A percentile compares a stretch with the other conserved stretches of the same genome.
phyloP scores from a whole-genome alignment of 2,888 invertebrate species.

The Opisthograptis luteolata region DNA sequence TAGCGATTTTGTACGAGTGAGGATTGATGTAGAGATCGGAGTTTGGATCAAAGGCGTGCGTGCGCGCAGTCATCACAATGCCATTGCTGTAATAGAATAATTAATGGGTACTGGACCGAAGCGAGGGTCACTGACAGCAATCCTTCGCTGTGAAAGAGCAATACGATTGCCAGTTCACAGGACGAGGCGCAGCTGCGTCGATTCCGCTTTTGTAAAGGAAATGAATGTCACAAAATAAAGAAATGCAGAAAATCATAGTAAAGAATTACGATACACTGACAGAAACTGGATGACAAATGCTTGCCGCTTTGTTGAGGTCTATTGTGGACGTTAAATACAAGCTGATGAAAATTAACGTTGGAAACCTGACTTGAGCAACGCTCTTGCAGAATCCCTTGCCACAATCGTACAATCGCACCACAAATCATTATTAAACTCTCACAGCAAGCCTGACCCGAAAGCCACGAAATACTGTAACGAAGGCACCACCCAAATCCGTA shows the following conservation, averaged over 20 bases:
- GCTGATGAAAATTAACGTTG: constrained; percentile 6
- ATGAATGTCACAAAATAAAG: constrained; percentile 12
- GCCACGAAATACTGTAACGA: constrained; percentile 42
- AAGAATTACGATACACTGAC: background rate
- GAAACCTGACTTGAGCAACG: constrained; percentile 10
- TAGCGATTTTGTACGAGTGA: constrained; percentile 46
- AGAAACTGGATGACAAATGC: background rate
- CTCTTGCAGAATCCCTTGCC: constrained; percentile 14
- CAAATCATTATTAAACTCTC: constrained; percentile 31
- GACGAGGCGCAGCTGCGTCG: constrained; percentile 16
- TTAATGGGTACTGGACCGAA: constrained; percentile 69
- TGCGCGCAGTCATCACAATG: constrained; percentile 65
- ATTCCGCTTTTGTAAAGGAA: constrained; percentile 15
- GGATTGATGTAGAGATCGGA: constrained; percentile 55
- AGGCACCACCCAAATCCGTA: constrained; percentile 54
- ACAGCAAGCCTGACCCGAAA: constrained; percentile 42
- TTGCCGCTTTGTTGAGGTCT: background rate
- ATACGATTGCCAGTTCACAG: constrained; percentile 9
- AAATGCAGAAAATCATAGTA: constrained; percentile 8
- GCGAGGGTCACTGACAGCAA: constrained; percentile 71
- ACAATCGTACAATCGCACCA: constrained; percentile 27
- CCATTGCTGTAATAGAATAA: constrained; percentile 78
- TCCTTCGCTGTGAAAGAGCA: constrained; percentile 39
- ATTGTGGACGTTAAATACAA: background rate
- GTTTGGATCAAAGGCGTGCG: constrained; percentile 66